Evolutionary conservation across 2,888 invertebrate genomes (phyloP).

Genomic region (Aelia acuminata): DNA sequence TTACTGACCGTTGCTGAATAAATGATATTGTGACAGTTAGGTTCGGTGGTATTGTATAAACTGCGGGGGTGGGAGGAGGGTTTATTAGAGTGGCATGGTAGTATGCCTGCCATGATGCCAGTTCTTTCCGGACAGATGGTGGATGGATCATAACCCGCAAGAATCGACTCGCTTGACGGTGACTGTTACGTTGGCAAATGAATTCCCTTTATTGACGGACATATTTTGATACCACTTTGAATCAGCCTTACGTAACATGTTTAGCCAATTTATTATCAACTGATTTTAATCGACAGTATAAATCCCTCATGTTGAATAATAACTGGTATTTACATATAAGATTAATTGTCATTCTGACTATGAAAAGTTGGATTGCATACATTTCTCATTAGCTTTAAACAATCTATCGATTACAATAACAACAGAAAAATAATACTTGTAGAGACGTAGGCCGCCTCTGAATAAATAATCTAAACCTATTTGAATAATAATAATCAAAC

Average conservation of each 20-base stretch:
- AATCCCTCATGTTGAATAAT: neutral
- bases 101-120: neutral
- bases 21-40: neutral
- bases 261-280: neutral
- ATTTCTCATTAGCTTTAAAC: neutral
- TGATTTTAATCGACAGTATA: neutral
- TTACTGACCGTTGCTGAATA: neutral
- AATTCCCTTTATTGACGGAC: neutral
- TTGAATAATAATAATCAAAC: too few relatives aligned
- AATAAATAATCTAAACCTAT: neutral
- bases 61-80: too few relatives aligned
- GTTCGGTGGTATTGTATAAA: neutral
- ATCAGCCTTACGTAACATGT: neutral
- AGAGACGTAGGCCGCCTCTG: neutral
- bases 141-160: constrained; percentile 14
- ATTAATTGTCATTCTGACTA: neutral
- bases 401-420: neutral
- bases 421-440: neutral
- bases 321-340: neutral
- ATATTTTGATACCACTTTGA: neutral
- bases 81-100: neutral
- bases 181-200: neutral
- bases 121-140: neutral
- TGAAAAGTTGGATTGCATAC: neutral
- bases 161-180: neutral